Conservation (phyloP, 2,797 vertebrate genomes). For the Melanotaenia boesemani region DNA sequence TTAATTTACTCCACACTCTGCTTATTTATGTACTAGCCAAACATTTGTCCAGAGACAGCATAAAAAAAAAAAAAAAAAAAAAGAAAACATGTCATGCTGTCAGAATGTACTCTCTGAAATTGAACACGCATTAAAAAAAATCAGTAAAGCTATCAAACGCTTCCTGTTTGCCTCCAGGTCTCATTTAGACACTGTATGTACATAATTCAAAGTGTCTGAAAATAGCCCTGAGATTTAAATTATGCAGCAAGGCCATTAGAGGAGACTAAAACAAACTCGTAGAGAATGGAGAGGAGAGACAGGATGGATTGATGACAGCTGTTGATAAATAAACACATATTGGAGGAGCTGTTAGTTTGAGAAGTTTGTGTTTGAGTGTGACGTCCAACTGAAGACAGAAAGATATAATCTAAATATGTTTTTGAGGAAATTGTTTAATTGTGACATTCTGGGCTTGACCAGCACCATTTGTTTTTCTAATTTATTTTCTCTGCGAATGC, state of each 20-base stretch:
- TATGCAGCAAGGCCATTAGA: conserved; percentile 68
- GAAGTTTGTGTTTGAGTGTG: conserved; percentile 13
- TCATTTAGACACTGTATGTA: conserved; percentile 59
- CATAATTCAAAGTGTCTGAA: conserved; percentile 70
- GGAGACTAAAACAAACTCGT: conserved; percentile 51
- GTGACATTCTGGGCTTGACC: background rate
- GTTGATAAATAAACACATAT: conserved; percentile 26
- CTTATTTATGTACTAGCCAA: conserved; percentile 22
- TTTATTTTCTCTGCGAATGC: too few species aligned
- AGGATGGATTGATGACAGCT: conserved; percentile 24
- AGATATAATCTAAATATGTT: background rate
- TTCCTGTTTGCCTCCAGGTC: conserved; percentile 45
- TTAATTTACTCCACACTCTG: conserved; percentile 2
- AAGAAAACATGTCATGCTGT: background rate
- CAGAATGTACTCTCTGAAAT: conserved; percentile 1
- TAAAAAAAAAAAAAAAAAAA: conserved; percentile 5
- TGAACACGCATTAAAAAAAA: conserved; percentile 18
- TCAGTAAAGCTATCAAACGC: conserved; percentile 54
- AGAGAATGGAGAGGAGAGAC: conserved; percentile 14
- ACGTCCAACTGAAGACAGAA: background rate
- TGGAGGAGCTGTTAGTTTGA: conserved; percentile 5
- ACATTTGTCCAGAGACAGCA: conserved; percentile 34
- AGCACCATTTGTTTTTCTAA: too few species aligned
- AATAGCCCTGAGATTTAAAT: conserved; percentile 72
- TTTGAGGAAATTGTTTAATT: background rate